Percentiles rank a stretch among this genome's conserved stretches.
Conservation (phyloP, 2,797 vertebrate genomes). For the Choloepus didactylus region DNA sequence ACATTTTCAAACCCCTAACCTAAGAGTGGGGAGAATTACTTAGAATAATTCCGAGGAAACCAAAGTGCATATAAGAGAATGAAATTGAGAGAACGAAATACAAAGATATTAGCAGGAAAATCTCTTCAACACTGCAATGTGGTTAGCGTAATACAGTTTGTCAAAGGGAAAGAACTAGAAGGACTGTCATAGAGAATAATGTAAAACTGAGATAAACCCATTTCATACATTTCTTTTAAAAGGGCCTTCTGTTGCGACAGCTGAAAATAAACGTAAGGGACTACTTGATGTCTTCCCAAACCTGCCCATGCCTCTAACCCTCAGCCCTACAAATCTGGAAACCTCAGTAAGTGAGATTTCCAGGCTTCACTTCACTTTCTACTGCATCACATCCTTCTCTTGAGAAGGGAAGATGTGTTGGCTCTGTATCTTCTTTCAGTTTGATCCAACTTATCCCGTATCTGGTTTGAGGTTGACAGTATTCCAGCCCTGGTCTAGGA, state of each 20-base stretch:
- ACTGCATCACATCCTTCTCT: not conserved
- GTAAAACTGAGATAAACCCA: not conserved
- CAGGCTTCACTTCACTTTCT: not conserved
- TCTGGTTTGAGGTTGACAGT: not conserved
- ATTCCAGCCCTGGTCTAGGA: not conserved
- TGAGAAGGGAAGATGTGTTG: not conserved
- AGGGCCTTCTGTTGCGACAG: not conserved
- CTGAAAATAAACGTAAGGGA: not conserved
- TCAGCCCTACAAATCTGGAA: not conserved
- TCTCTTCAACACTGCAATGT: not conserved
- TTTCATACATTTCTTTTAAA: not conserved
- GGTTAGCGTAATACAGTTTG: not conserved
- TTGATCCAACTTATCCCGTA: not conserved
- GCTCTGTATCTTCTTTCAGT: not conserved
- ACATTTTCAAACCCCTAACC: conserved; percentile 19
- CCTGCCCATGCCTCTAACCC: not conserved
- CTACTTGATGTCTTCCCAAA: not conserved
- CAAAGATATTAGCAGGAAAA: not conserved
- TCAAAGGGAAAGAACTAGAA: not conserved
- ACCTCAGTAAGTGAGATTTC: not conserved
- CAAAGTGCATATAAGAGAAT: not conserved
- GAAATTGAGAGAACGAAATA: conserved; percentile 28
- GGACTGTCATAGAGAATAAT: not conserved
- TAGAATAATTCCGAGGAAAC: conserved; percentile 5
- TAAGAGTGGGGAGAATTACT: not conserved